Conservation (phyloP, 2,797 vertebrate species). For the Syngnathus rostellatus region DNA sequence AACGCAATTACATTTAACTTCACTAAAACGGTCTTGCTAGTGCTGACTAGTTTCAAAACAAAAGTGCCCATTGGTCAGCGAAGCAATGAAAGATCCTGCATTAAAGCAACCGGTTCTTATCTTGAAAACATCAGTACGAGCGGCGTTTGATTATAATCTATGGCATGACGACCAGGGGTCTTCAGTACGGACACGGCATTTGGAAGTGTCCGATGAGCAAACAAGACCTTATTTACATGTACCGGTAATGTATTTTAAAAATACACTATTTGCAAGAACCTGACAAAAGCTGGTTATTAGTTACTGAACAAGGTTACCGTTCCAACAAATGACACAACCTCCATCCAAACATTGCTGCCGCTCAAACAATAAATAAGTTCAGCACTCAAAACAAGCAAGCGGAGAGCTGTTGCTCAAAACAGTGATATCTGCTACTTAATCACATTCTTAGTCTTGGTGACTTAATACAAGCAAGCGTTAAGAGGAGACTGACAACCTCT, state of each 20-base stretch:
- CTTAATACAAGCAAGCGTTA: conserved; percentile 40
- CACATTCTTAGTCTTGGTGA: conserved; percentile 58
- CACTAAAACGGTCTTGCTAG: background rate
- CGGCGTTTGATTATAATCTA: background rate
- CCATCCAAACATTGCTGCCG: background rate
- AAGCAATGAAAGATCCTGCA: background rate
- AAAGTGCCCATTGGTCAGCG: background rate
- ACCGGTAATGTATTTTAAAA: background rate
- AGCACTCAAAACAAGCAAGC: conserved; percentile 33
- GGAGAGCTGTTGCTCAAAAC: conserved; percentile 37
- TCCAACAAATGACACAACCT: background rate
- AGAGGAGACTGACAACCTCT: conserved; percentile 10
- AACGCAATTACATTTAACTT: background rate
- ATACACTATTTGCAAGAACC: background rate
- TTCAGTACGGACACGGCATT: background rate
- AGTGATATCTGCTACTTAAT: conserved; percentile 63
- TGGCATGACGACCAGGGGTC: background rate
- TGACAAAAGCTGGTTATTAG: background rate
- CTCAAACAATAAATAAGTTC: conserved; percentile 9
- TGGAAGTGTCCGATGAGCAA: background rate
- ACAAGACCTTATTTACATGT: background rate
- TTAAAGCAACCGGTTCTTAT: background rate
- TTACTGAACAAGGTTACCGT: background rate
- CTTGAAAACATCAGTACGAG: background rate
- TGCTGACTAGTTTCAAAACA: background rate